Conservation (phyloP, 2,888 invertebrate genomes). For the Ephialtes manifestator region DNA sequence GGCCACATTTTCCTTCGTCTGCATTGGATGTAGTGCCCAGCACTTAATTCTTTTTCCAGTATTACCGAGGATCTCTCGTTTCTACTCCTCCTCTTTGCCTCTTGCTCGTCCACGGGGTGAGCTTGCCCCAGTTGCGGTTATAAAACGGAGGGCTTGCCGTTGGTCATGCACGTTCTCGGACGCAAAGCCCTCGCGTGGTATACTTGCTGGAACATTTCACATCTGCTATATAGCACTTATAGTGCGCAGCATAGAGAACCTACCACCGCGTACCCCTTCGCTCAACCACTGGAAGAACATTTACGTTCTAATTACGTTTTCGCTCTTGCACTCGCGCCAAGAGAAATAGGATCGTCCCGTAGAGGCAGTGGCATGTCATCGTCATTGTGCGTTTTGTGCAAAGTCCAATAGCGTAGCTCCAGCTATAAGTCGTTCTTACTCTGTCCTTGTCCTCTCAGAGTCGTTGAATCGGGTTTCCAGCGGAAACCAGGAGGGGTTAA, state of each 20-base stretch:
- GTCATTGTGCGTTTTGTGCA: conserved; percentile 8
- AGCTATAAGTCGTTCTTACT: not conserved
- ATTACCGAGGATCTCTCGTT: conserved; percentile 42
- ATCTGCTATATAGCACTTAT: conserved; percentile 6
- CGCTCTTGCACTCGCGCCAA: conserved; percentile 7
- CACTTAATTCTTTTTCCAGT: conserved; percentile 46
- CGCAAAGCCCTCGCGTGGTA: conserved; percentile 23
- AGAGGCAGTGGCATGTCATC: not conserved
- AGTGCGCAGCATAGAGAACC: conserved; percentile 14
- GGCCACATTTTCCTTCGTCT: conserved; percentile 24
- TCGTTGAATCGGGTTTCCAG: not conserved
- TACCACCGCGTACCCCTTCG: conserved; percentile 43
- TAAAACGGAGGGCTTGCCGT: conserved; percentile 37
- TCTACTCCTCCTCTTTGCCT: conserved; percentile 38
- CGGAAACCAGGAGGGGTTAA: not conserved
- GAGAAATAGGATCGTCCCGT: not conserved
- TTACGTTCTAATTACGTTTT: conserved; percentile 66
- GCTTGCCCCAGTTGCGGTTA: conserved; percentile 64
- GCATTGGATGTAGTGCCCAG: conserved; percentile 14
- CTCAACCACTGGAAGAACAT: conserved; percentile 59
- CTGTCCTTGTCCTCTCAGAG: not conserved
- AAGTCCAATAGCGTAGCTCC: not conserved
- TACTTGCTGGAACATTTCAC: conserved; percentile 38
- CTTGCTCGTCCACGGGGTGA: conserved; percentile 48
- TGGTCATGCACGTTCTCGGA: conserved; percentile 47